Base-by-base conservation (phyloP, 1,140 invertebrate genomes). In the Sesamia nonagrioides region DNA sequence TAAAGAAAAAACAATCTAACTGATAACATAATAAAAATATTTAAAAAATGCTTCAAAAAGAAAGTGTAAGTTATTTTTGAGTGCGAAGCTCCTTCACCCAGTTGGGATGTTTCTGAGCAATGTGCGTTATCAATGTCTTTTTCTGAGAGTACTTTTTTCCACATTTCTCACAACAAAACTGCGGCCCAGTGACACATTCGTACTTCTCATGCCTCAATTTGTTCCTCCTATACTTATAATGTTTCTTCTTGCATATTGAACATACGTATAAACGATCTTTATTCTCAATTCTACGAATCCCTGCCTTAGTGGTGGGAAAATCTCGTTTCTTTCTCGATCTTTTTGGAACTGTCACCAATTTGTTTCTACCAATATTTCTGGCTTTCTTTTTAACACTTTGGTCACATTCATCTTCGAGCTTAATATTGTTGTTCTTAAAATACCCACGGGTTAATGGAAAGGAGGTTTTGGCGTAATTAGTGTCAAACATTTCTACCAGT, bases 111-210 rank as follows among this genome's bases (percentile, higher is more conserved):
- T 95, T 95, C 56, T 91, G 92, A 60, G 89, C 84, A 27, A 95
- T 83, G 84, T 96, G 95, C 61, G 91, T 85, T 8, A 84, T 89
- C 50, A 96, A 82, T 5, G 95, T 95, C 88, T 95, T 95, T 83
- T 93, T 93, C 86, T 92, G 93, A 11, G 91, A 93, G 78, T 92
- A 94, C 79, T 79, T 91, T 80, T 90, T 92, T 15, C 84, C 89
- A 79, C 91, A 96, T 69, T 83, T 83, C 7, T 92, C 92, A 87
- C 95, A 96, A 6, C 79, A 84, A 80, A 95, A 96, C 84, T 95
- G 95, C 11, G 93, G 94, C 37, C 94, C 93, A 6, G 92, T 92
- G 21, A 93, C 88, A 79, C 95, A 96, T 80, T 94, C 94, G 78
- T 95, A 94, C 80, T 93, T 93, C 79, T 92, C 92, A 77, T 95